phyloP scores from a whole-genome alignment of 2,888 invertebrate genomes.

The Nomada goodeniana region DNA sequence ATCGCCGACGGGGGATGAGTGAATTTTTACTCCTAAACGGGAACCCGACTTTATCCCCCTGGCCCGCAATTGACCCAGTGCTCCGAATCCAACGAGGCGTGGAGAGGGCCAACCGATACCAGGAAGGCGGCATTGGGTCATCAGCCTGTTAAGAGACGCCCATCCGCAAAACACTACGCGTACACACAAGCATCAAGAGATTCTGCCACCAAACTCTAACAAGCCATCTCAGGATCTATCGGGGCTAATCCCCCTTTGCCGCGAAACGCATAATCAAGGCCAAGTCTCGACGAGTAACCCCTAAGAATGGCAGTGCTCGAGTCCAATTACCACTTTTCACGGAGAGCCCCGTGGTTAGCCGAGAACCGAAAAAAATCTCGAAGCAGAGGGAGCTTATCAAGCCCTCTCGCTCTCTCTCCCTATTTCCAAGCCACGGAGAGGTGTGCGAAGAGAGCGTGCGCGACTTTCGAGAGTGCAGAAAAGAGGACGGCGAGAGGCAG shows the following conservation, averaged over 20 bases:
- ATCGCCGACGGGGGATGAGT: conserved; percentile 6
- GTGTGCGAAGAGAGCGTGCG: conserved; percentile 22
- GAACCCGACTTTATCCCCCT: conserved; percentile 9
- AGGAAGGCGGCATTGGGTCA: conserved; percentile 9
- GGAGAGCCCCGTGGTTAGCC: conserved; percentile 33
- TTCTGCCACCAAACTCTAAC: background rate
- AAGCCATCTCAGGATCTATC: background rate
- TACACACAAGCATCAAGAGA: too few species aligned
- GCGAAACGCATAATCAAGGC: background rate
- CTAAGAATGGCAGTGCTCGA: conserved; percentile 40
- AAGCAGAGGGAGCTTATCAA: conserved; percentile 56
- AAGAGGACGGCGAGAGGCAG: conserved; percentile 47
- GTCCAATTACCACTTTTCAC: conserved; percentile 46
- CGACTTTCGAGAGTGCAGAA: conserved; percentile 42
- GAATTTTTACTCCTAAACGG: conserved; percentile 25
- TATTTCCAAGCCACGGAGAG: conserved; percentile 32
- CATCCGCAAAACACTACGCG: background rate
- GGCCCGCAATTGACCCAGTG: conserved; percentile 24
- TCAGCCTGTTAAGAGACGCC: background rate
- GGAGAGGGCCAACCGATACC: conserved; percentile 8
- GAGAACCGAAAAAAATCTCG: conserved; percentile 66
- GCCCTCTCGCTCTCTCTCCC: conserved; percentile 30
- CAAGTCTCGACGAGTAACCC: background rate
- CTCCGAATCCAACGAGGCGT: background rate
- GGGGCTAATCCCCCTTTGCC: background rate